Evolutionary conservation across 2,113 vertebrate species (phyloP), one percentile per base, ranked within the genome.

Genomic region (Centropus bengalensis): DNA sequence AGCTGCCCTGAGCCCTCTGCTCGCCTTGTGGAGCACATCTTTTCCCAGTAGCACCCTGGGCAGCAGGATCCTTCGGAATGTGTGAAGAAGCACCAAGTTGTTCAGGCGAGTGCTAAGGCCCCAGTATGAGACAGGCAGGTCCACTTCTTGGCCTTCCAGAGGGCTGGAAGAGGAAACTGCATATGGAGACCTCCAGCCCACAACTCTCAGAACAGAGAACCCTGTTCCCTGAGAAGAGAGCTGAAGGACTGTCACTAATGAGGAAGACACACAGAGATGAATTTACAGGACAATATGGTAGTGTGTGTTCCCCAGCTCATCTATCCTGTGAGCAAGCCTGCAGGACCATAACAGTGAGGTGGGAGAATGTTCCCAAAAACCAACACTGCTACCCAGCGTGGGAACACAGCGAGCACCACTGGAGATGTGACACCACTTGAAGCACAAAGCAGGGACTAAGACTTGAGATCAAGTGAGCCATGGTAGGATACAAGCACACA

Each of bases 401-500:
- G 44, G 75, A 40, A 40, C 2, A 1, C 1, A 8, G 63, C n/a
- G 45, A 30, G 63, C 17, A 14, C 56, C 5, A 4, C 69, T 58
- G 49, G 26, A 45, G 81, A 32, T 1, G 4, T 23, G 40, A 55
- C 24, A 30, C 13, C 36, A 38, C 38, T 51, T 38, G 64, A 36
- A 66, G 44, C 75, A 52, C 51, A 64, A 70, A 85, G 69, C 38
- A 81, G 63, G 63, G 24, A 27, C 20, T 52, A 20, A 51, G 70
- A 14, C 30, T 28, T 27, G 26, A 21, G 45, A 30, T 40, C 24
- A 36, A 21, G 63, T 76, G 52, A 85, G 54, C 15, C 44, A 42
- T 28, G 17, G 68, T 1, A 68, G 44, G 28, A 54, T 0, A 2
- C 0, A 7, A 64, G 63, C 44, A 54, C n/a, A 12, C 30, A 44